Base-by-base conservation (phyloP, 2,888 invertebrate species). In the Xestia rhomboidea region DNA sequence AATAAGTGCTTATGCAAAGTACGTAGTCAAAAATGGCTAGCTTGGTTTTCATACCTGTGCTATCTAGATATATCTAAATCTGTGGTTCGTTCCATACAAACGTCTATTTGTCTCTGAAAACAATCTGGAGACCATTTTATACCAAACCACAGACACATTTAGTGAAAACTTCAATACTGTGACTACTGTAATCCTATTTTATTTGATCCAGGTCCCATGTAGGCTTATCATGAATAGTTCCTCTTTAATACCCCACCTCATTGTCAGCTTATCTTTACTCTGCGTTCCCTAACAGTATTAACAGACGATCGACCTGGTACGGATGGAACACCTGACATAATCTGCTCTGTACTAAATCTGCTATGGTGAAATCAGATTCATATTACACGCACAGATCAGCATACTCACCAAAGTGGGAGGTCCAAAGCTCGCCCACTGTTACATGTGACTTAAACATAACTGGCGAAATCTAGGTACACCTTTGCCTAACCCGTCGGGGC, bases 191-290 rank as follows among this genome's bases (percentile, higher is more conserved):
- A 60, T 76, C 30, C 76, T n/a, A 69, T 78, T 73, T 57, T 30
- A 46, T 24, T 13, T 63, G 51, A 72, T 77, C 73, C 38, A 4
- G 11, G 18, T 1, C 49, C 64, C 63, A 49, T 73, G 80, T 78
- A 64, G 46, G 54, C 63, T 73, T 78, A 79, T 81, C 81, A 75
- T 81, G 67, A 79, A 75, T 79, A 63, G 44, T 72, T 82, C 27
- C 6, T 21, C 15, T 57, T 44, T 66, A 57, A 46, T 62, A 66
- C 27, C 51, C 30, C 57, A 51, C 18, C 2, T 46, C 46, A 41
- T 38, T 57, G 79, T 68, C 64, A 30, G 49, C 79, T 73, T 73
- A 73, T 49, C 68, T 44, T 30, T 18, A 24, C 5, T 54, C 4
- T 8, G 27, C 46, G 24, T 54, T n/a, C 34, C n/a, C 18, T 38